Evolutionary conservation across 1,140 invertebrate genomes (phyloP), one percentile per base, ranked within the genome.

Genomic region (Bombus terrestris): DNA sequence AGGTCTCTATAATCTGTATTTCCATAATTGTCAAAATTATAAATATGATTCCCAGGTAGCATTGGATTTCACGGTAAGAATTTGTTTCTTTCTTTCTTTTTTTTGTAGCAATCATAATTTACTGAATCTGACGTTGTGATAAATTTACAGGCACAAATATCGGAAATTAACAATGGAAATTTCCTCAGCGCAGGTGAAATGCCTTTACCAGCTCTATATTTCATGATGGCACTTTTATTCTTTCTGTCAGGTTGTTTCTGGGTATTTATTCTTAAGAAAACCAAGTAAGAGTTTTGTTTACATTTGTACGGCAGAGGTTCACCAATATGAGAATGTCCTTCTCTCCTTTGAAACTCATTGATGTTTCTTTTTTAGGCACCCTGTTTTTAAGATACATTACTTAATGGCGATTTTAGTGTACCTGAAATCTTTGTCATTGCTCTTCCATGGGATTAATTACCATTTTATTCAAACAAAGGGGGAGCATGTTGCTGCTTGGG

Each of bases 121-220:
- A 9, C n/a, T 13, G 0, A 71, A 13, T 0, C 0, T 43, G 2
- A 35, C 13, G 3, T 12, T 8, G 12, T 12, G 15, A 37, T 53
- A 15, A n/a, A 74, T 75, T 81, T 69, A 22, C 53, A 98, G 98
- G 96, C 99, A 89, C 96, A 97, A 93, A 98, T 99, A 90, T 96
- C 96, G 86, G 98, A 98, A 93, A 97, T 97, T 85, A 99, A 99
- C 93, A 96, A 96, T 76, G 96, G 97, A 41, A 99, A 98, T 93
- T 99, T 97, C 92, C 95, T 99, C 32, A 99, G 99, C n/a, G 99
- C 99, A 15, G 99, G 99, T 3, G 98, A 99, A 95, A 99, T 99
- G 96, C 99, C 99, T 1, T 95, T 99, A 69, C 99, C 99, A 1
- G 97, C 97, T 22, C 93, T 99, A 1, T 99, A 99, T 93, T 98